phyloP scores from a whole-genome alignment of 2,113 vertebrate species.

The Artemisiospiza belli region DNA sequence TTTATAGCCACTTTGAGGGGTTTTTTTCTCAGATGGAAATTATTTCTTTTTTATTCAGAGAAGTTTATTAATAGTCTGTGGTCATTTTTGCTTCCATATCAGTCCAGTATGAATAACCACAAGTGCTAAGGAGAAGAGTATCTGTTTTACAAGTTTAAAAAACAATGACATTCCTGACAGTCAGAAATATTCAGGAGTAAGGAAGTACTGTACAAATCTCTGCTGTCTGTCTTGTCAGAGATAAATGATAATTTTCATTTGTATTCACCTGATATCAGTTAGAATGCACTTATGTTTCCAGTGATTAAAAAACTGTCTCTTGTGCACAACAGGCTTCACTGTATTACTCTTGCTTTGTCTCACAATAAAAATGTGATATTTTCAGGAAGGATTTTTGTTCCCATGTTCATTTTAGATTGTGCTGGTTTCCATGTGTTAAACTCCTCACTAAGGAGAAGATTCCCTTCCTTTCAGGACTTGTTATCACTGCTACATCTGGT shows the following conservation, averaged over 20 bases:
- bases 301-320: background rate
- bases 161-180: background rate
- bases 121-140: background rate
- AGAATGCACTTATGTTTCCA: background rate
- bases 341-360: background rate
- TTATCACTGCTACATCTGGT: conserved; percentile 15
- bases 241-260: background rate
- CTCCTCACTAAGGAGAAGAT: background rate
- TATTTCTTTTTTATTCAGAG: background rate
- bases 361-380: background rate
- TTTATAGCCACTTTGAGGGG: background rate
- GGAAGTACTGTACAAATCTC: background rate
- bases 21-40: background rate
- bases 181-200: background rate
- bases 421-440: background rate
- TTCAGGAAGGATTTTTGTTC: background rate
- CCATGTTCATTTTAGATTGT: background rate
- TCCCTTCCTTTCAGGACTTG: background rate
- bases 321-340: background rate
- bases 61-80: background rate
- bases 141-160: background rate
- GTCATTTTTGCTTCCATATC: background rate
- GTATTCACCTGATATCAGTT: background rate
- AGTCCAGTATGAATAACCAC: background rate
- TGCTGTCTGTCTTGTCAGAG: background rate